Evolutionary conservation across 2,113 vertebrate genomes (phyloP).

Genomic region (Thoracochromis brauschi): DNA sequence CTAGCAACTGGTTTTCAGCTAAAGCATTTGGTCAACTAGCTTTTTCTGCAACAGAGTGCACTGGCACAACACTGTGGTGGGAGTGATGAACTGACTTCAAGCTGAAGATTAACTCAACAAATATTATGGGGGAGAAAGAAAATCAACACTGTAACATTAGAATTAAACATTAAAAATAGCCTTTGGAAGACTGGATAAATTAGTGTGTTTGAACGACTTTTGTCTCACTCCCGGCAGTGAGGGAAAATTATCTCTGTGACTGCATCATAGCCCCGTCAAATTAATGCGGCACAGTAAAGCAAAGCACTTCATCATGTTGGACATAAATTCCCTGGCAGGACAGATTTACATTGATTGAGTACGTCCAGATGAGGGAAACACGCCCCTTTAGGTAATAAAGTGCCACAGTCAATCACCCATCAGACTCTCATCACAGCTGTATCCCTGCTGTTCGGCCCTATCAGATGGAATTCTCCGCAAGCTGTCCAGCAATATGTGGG

Average conservation of each 20-base stretch:
- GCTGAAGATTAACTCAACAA: neutral
- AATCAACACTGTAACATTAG: neutral
- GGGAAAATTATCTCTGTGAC: neutral
- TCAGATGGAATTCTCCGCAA: neutral
- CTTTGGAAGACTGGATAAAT: neutral
- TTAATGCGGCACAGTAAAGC: constrained; percentile 26
- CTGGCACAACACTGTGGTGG: constrained; percentile 22
- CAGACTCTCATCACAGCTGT: constrained; percentile 22
- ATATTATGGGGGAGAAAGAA: neutral
- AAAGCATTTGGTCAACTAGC: constrained; percentile 15
- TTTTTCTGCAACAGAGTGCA: neutral
- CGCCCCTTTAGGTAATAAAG: constrained; percentile 43
- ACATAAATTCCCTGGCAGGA: constrained; percentile 29
- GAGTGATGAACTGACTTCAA: neutral
- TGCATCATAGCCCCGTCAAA: neutral
- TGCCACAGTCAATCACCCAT: constrained; percentile 48
- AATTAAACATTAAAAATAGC: neutral
- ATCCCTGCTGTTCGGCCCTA: neutral
- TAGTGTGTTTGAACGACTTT: neutral
- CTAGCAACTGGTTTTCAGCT: constrained; percentile 60
- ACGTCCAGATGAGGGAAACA: constrained; percentile 26
- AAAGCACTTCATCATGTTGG: constrained; percentile 13
- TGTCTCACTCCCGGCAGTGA: neutral
- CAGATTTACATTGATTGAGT: constrained; percentile 55
- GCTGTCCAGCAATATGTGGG: constrained; percentile 5